A percentile compares a stretch with the other conserved stretches of the same genome.
Conservation (phyloP, 92 coral and sea anemone species). For the Heliopora coerulea region DNA sequence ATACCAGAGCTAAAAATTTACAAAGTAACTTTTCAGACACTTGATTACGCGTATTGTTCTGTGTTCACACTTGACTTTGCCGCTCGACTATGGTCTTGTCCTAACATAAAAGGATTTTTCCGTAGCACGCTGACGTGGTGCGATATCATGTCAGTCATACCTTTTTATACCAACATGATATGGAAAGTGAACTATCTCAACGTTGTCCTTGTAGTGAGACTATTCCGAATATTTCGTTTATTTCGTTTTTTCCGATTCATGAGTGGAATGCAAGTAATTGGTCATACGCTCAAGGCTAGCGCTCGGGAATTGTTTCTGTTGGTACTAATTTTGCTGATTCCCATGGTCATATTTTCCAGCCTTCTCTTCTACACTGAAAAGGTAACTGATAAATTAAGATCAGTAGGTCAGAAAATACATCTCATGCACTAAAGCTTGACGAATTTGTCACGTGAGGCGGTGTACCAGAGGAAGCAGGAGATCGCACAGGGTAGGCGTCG, state of each 20-base stretch:
- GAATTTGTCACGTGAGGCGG: no score
- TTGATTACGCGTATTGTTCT: slow-evolving; percentile 79
- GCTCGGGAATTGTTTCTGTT: slow-evolving; percentile 87
- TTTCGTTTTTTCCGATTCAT: slow-evolving; percentile 98
- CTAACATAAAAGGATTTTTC: slow-evolving; percentile 55
- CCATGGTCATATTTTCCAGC: slow-evolving; percentile 98
- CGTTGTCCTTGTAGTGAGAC: slow-evolving; percentile 83
- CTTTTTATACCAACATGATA: slow-evolving; percentile 73
- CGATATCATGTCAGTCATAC: slow-evolving; percentile 83
- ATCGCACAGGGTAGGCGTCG: no score
- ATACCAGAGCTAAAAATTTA: slow-evolving; percentile 38
- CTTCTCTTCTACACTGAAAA: slow-evolving; percentile 84
- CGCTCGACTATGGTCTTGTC: slow-evolving; percentile 75
- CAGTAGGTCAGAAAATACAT: no score
- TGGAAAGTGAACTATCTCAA: slow-evolving; percentile 44
- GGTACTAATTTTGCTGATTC: slow-evolving; percentile 77
- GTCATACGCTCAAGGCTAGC: slow-evolving; percentile 95
- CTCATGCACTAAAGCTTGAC: no score
- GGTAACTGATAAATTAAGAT: no score
- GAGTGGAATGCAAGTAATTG: slow-evolving; percentile 99
- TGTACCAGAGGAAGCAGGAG: no score
- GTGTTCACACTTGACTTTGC: slow-evolving; percentile 81
- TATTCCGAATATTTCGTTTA: slow-evolving; percentile 94
- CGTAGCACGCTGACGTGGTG: slow-evolving; percentile 91
- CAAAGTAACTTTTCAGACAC: slow-evolving; percentile 46